Base-by-base conservation (phyloP, 2,113 vertebrate species). In the Elachura formosa region DNA sequence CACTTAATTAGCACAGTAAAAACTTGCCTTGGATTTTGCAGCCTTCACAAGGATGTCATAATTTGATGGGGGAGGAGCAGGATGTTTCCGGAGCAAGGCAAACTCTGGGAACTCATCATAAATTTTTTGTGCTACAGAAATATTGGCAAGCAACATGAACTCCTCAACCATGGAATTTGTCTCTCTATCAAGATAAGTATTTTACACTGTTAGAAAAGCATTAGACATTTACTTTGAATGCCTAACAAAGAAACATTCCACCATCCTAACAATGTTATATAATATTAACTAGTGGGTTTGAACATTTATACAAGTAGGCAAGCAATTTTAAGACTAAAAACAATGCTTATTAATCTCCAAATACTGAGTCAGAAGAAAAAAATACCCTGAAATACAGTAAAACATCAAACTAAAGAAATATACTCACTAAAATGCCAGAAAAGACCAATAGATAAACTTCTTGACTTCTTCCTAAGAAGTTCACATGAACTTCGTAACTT, bases 141-240 rank as follows among this genome's bases (percentile, higher is more conserved):
- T 98, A 96, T 99, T 99, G 63, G 99, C 99, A 93, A 99, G 98
- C 98, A 99, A 98, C 99, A 99, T 99, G 96, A 99, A 99, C 97
- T 99, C 99, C 97, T 99, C 99, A 33, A 99, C 99, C 99, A 99
- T 99, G 81, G 99, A 99, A 97, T 99, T 99, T 66, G 99, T 99
- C 97, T 99, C 99, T 98, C 99, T 99, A 67, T 36, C 75, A 94
- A 96, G 18, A 59, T 10, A 81, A 96, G 90, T 40, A 84, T 40
- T 83, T 89, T 33, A 31, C n/a, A 78, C 29, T 78, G 36, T 95
- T 89, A 95, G 56, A 74, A 85, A 84, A 83, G 29, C 34, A 91
- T 46, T 49, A 72, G 26, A 38, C 29, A 56, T 52, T 51, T 52
- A 33, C 4, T 78, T 62, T 79, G 34, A 69, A 11, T 14, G 21